Conservation (phyloP, 2,113 vertebrate genomes). For the Apus apus region DNA sequence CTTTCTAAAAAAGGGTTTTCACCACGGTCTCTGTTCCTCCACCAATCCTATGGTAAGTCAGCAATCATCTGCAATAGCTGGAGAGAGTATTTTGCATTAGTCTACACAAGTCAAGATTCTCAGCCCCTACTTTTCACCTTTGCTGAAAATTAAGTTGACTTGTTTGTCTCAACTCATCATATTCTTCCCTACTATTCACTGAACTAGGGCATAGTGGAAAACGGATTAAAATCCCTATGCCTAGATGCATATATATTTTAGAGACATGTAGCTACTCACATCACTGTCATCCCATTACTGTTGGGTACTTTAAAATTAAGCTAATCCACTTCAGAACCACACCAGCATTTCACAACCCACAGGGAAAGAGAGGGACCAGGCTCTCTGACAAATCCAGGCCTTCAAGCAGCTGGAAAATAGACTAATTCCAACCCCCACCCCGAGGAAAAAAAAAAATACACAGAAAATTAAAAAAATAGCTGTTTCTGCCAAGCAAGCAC, state of each 20-base stretch:
- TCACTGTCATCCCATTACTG: background rate
- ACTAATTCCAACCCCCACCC: background rate
- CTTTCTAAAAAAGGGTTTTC: conserved; percentile 34
- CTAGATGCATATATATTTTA: background rate
- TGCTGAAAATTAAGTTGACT: conserved; percentile 38
- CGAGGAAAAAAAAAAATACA: background rate
- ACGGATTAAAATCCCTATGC: background rate
- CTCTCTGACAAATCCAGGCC: background rate
- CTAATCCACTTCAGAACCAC: background rate
- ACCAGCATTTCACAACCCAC: background rate
- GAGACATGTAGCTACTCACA: background rate
- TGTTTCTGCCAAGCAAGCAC: conserved; percentile 74
- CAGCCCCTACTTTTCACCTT: background rate
- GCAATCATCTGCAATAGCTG: background rate
- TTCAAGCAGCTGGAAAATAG: conserved; percentile 1
- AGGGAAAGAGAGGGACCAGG: background rate
- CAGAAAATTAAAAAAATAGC: background rate
- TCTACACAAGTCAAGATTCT: background rate
- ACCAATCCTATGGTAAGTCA: background rate
- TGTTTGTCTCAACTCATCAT: conserved; percentile 29
- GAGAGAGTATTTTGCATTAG: background rate
- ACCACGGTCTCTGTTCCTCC: background rate
- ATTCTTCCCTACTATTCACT: background rate
- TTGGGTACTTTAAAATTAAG: background rate
- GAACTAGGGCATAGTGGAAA: background rate